phyloP scores from a whole-genome alignment of 1,140 invertebrate species.

The Ostrea denselamellosa region DNA sequence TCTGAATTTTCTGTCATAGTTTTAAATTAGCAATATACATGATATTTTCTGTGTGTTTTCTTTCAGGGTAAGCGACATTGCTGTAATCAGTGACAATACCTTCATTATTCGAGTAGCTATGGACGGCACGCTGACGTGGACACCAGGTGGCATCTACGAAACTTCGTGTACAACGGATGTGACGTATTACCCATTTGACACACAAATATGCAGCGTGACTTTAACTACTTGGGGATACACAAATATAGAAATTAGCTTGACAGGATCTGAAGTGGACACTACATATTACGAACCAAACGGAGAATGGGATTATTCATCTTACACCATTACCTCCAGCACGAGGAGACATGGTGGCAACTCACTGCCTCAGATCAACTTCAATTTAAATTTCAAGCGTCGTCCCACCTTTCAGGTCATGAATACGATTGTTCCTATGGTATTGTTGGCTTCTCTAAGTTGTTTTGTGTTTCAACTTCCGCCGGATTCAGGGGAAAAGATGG shows the following conservation, averaged over 20 bases:
- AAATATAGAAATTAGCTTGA: slow-evolving; percentile 48
- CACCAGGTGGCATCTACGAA: slow-evolving; percentile 49
- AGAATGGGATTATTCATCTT: slow-evolving; percentile 40
- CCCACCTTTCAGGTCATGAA: slow-evolving; percentile 51
- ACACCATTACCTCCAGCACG: not conserved
- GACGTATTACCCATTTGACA: slow-evolving; percentile 86
- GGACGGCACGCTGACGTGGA: slow-evolving; percentile 56
- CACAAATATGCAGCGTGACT: slow-evolving; percentile 82
- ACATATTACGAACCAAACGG: slow-evolving; percentile 40
- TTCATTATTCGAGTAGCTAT: slow-evolving; percentile 32
- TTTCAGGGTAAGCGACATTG: slow-evolving; percentile 40
- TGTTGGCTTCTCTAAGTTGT: slow-evolving; percentile 47
- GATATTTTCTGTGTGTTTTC: not conserved
- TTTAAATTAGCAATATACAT: no score
- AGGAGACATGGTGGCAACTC: not conserved
- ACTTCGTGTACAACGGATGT: slow-evolving; percentile 95
- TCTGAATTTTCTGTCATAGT: no score
- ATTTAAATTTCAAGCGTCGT: slow-evolving; percentile 36
- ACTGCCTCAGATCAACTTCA: slow-evolving; percentile 23
- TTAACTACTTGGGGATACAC: slow-evolving; percentile 63
- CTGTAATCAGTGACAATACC: slow-evolving; percentile 40
- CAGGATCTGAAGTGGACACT: not conserved
- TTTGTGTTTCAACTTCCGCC: slow-evolving; percentile 53
- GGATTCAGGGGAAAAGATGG: slow-evolving; percentile 58
- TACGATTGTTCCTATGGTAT: slow-evolving; percentile 49